phyloP scores from a whole-genome alignment of 2,797 vertebrate genomes.

The Antennarius maculatus region DNA sequence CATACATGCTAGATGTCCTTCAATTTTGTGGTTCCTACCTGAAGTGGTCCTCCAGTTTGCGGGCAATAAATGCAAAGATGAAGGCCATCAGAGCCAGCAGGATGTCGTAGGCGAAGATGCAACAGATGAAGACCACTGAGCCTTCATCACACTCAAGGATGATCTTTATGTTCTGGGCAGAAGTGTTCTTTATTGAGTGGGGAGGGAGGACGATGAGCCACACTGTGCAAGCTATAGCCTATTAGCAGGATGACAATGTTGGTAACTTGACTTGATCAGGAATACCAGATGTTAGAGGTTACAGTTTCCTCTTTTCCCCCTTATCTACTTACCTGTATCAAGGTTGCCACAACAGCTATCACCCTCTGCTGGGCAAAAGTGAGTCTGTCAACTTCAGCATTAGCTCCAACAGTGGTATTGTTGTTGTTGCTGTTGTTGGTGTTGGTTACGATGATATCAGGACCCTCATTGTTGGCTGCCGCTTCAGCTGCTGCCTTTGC shows the following conservation, averaged over 20 bases:
- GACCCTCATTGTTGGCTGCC: conserved; percentile 64
- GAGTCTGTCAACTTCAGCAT: conserved; percentile 71
- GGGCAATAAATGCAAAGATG: conserved; percentile 82
- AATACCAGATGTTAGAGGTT: background rate
- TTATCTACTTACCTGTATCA: conserved; percentile 68
- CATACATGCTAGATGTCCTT: background rate
- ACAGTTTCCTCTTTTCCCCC: background rate
- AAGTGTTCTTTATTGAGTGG: conserved; percentile 84
- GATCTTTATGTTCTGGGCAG: conserved; percentile 87
- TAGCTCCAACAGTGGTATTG: conserved; percentile 21
- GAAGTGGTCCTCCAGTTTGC: conserved; percentile 86
- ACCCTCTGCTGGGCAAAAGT: conserved; percentile 78
- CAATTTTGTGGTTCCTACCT: conserved; percentile 49
- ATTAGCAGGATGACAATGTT: conserved; percentile 2
- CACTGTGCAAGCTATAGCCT: conserved; percentile 80
- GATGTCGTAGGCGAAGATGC: conserved; percentile 85
- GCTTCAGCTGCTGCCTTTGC: conserved; percentile 76
- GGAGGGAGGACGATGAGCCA: conserved; percentile 85
- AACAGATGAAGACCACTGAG: conserved; percentile 86
- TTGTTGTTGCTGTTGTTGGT: conserved; percentile 39
- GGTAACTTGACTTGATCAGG: no score
- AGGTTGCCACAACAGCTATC: conserved; percentile 74
- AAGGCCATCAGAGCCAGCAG: conserved; percentile 85
- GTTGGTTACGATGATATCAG: conserved; percentile 72
- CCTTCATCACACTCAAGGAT: conserved; percentile 88